Percentiles rank a stretch among this genome's conserved stretches.
These are phyloP conservation scores for Pachyuromys duprasi DNA, from an alignment of 2,797 vertebrate genomes.

Conservation along the genomic window DNA sequence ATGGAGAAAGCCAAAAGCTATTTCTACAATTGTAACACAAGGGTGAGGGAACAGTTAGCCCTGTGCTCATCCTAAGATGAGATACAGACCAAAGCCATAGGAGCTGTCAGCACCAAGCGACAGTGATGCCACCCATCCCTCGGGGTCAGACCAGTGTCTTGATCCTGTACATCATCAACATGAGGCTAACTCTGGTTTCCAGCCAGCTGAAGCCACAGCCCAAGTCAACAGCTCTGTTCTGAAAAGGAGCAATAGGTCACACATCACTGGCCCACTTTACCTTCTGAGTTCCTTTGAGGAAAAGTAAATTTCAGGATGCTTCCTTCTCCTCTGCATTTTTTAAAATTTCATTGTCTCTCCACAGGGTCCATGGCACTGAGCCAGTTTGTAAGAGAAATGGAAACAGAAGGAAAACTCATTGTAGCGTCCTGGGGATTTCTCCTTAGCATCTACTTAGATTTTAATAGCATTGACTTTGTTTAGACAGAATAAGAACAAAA, in stretches of 20 bases:
- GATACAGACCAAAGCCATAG: not conserved
- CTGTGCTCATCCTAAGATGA: not conserved
- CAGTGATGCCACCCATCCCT: not conserved
- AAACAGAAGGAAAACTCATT: constrained; percentile 63
- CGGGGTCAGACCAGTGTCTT: not conserved
- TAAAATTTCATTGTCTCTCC: constrained; percentile 40
- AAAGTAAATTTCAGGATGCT: constrained; percentile 16
- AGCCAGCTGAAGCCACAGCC: not conserved
- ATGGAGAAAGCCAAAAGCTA: constrained; percentile 50
- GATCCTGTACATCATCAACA: not conserved
- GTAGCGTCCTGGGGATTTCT: constrained; percentile 66
- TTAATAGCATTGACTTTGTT: constrained; percentile 75
- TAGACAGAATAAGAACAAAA: constrained; percentile 63
- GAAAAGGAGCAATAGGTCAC: not conserved
- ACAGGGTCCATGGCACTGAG: not conserved
- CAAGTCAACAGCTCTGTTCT: not conserved
- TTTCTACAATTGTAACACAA: constrained; percentile 39
- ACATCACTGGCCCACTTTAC: not conserved
- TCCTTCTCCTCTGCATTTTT: not conserved
- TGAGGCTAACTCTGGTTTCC: not conserved
- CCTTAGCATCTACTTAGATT: constrained; percentile 63
- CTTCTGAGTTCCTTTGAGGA: constrained; percentile 30
- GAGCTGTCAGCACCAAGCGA: constrained; percentile 15
- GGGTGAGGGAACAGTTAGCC: not conserved
- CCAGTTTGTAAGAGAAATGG: constrained; percentile 56